Base-by-base conservation (phyloP, 2,113 vertebrate species). In the Sebastes schlegelii region DNA sequence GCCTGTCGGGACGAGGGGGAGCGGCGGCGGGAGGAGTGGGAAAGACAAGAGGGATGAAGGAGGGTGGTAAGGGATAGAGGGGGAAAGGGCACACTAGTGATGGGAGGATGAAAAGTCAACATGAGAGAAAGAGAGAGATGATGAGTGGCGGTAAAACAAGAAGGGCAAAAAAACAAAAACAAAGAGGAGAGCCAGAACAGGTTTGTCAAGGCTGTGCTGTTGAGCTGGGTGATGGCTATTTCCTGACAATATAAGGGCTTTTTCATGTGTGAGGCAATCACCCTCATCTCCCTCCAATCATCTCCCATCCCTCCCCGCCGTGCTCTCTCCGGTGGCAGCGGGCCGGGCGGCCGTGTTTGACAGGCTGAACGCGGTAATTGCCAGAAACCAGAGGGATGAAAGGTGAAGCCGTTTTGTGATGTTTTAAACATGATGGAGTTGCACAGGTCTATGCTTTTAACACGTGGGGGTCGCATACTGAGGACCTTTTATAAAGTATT, bases 1-100 rank as follows among this genome's bases (percentile, higher is more conserved):
- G 89, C 87, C 85, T 91, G 90, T 86, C 70, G 74, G 80, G 86
- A 89, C 21, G 62, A 77, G 48, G 76, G 0, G n/a, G 48, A 73
- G 72, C 6, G 11, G 45, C 60, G 69, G 70, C 49, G 51, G 77
- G 75, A 21, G 40, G 75, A 49, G 66, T 26, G 55, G 65, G n/a
- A 40, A 79, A 67, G 80, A 81, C 68, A 70, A 73, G 49, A 58
- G 72, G 73, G 71, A 72, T 54, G 79, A 69, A 23, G 51, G 76
- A 19, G 75, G 66, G 54, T 21, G 74, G 60, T 26, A 16, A 69
- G 8, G 69, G 42, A 21, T 14, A 68, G 84, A 48, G 63, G 13
- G 26, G 21, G 49, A 81, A 82, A 83, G 57, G 17, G 74, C 67
- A 71, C 62, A 83, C 26, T 3, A 85, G 85, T 43, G 85, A 91